Evolutionary conservation across 2,113 vertebrate species (phyloP), one percentile per base, ranked within the genome.

Genomic region (Chaetura pelagica): DNA sequence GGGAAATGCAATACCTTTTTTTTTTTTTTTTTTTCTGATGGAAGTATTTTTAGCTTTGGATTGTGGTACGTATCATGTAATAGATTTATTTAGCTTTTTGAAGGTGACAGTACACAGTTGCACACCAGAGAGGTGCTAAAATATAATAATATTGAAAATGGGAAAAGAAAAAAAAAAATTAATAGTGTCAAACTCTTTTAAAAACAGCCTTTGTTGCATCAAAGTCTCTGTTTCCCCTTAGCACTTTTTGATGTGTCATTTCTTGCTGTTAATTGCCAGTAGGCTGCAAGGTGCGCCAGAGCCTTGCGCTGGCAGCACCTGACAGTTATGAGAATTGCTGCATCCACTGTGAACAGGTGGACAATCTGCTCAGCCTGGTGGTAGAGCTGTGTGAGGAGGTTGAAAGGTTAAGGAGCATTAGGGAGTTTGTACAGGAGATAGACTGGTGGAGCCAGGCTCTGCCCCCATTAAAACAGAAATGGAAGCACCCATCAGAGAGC

Each of bases 221-320:
- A 82, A 77, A 94, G 40, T 42, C 58, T 67, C 46, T 91, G 3
- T 92, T 90, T 94, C 38, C 34, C 27, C 32, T 66, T 80, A n/a
- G 77, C 71, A 74, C 17, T 69, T 90, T 64, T 51, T 76, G 48
- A 74, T 68, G 34, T 74, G 82, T 79, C 55, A 61, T 78, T 92
- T 93, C 32, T 61, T 77, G 26, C 23, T 73, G 51, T 73, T 93
- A 94, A 96, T 84, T 93, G 44, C 34, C 40, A 62, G 69, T 63
- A 42, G 11, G 40, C 40, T 42, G 40, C 11, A 42, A 42, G 40
- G 40, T 5, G 11, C 13, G 40, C 11, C 40, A 42, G 40, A 42
- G 40, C 40, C 40, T 42, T 42, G 40, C 40, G 13, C 40, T 42
- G 40, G 40, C 40, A 42, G 13, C 40, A 42, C 10, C 40, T 42